A percentile compares a stretch with the other conserved stretches of the same genome.
Conservation (phyloP, 2,888 invertebrate genomes). For the Erebia palarica region DNA sequence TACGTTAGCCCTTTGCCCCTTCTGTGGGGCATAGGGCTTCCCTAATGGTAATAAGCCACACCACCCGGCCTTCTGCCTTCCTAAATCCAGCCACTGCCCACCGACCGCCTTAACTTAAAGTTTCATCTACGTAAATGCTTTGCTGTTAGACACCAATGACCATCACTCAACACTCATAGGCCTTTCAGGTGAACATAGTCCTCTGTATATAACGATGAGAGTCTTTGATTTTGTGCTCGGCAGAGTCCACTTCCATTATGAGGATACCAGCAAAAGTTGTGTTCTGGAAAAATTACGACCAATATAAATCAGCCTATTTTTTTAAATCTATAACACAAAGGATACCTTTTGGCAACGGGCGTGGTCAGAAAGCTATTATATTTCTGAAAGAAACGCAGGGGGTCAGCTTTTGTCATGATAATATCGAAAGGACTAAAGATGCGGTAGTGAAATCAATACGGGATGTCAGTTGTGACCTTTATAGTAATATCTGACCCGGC, state of each 20-base stretch:
- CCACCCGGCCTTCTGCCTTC: not conserved
- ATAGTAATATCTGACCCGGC: slow-evolving; percentile 64
- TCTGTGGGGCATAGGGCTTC: too few species aligned
- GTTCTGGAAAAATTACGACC: not conserved
- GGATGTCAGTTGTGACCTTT: slow-evolving; percentile 47
- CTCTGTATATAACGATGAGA: not conserved
- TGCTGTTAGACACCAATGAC: too few species aligned
- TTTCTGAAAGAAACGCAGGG: slow-evolving; percentile 55
- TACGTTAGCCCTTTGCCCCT: too few species aligned
- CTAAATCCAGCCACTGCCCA: not conserved
- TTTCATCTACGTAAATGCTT: too few species aligned
- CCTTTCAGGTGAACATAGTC: too few species aligned
- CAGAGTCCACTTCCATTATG: not conserved
- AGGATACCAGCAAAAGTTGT: slow-evolving; percentile 3
- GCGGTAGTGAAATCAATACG: slow-evolving; percentile 61
- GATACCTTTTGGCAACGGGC: slow-evolving; percentile 47
- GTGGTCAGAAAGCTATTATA: slow-evolving; percentile 57
- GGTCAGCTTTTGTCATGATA: slow-evolving; percentile 69
- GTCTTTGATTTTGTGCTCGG: not conserved
- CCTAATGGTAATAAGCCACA: too few species aligned
- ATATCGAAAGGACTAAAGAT: slow-evolving; percentile 52
- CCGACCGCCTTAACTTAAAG: too few species aligned
- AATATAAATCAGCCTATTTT: slow-evolving; percentile 49
- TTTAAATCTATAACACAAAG: slow-evolving; percentile 52
- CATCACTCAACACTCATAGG: too few species aligned